Conservation (phyloP, 2,888 invertebrate genomes). For the Diogma glabrata region DNA sequence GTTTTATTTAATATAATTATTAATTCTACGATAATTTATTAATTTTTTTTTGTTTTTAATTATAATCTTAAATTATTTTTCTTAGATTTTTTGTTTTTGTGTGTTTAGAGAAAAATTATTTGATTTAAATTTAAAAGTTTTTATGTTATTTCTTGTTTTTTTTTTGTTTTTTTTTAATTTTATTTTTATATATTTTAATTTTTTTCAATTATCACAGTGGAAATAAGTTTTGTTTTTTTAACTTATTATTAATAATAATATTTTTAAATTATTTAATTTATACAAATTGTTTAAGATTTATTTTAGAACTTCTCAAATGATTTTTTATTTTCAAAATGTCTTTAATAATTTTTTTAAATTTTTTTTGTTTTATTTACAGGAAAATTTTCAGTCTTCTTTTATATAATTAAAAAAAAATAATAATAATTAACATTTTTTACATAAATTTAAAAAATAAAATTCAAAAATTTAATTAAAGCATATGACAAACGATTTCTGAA, state of each 20-base stretch:
- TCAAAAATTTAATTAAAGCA: no score
- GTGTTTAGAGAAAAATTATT: background rate
- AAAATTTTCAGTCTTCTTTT: no score
- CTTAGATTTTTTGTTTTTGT: background rate
- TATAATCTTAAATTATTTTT: conserved; percentile 5
- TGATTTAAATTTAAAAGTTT: background rate
- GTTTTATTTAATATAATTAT: background rate
- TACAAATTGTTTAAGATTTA: background rate
- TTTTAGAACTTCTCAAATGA: background rate
- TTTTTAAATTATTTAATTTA: conserved; percentile 3
- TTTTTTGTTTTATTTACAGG: background rate
- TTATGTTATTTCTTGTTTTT: conserved; percentile 1
- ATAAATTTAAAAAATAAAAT: no score
- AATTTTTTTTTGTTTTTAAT: conserved; percentile 1
- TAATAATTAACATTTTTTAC: no score
- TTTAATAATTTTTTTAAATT: conserved; percentile 4
- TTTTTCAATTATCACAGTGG: no score
- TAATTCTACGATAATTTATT: conserved; percentile 9
- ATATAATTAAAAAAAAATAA: no score
- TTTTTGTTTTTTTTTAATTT: background rate
- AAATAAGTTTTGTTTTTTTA: no score
- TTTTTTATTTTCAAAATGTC: background rate
- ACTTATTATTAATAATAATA: background rate
- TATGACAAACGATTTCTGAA: no score
- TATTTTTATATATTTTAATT: no score